A percentile compares a stretch with the other conserved stretches of the same genome.
Evolutionary conservation across 1,140 invertebrate species (phyloP).

Genomic region (Polypedilum vanderplanki): DNA sequence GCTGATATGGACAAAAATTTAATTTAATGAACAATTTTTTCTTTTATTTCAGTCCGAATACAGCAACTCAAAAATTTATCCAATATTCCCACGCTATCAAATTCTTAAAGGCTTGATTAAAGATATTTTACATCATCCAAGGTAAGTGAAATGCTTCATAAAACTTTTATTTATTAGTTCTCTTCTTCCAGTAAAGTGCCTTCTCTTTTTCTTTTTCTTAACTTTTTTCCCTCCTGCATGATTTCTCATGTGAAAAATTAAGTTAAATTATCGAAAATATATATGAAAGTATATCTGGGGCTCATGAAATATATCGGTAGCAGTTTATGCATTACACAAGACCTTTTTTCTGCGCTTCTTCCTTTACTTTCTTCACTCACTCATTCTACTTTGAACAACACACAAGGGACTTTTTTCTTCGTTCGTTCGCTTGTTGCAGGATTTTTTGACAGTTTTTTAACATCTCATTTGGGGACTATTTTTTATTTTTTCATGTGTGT

Average conservation of each 20-base stretch:
- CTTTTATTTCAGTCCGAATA: conserved; percentile 69
- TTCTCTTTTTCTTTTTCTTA: neutral
- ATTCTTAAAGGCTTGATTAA: conserved; percentile 95
- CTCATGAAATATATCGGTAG: no score
- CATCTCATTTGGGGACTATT: no score
- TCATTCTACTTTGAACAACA: neutral
- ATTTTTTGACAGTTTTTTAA: no score
- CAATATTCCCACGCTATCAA: conserved; percentile 85
- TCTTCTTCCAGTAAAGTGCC: no score
- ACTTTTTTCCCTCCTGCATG: neutral
- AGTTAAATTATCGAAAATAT: neutral
- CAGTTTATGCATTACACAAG: neutral
- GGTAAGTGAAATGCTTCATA: neutral
- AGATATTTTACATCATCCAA: conserved; percentile 77
- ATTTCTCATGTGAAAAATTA: neutral
- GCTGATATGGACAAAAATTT: neutral
- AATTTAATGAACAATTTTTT: neutral
- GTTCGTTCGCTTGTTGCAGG: no score
- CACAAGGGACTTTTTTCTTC: neutral
- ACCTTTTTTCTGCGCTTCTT: neutral
- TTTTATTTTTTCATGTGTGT: no score
- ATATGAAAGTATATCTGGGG: neutral
- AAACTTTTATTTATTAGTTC: no score
- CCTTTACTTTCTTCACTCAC: neutral
- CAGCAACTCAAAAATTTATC: conserved; percentile 80